phyloP scores from a whole-genome alignment of 2,888 invertebrate genomes.

The Norana najaformis region DNA sequence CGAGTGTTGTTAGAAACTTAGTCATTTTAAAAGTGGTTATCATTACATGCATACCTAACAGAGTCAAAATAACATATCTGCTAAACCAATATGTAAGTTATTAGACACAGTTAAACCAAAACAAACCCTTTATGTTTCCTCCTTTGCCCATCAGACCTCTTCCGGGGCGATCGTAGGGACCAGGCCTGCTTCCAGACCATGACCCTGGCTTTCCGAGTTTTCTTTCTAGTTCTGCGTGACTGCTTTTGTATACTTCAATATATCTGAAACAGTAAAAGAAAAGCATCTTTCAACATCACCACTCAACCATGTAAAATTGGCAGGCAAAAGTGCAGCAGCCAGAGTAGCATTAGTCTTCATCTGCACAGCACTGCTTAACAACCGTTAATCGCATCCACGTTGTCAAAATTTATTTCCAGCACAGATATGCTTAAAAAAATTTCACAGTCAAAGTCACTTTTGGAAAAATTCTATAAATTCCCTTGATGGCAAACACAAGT shows the following conservation, averaged over 20 bases:
- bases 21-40: not conserved
- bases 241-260: constrained; percentile 16
- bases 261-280: not conserved
- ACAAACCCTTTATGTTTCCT: constrained; percentile 1
- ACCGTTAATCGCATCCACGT: not conserved
- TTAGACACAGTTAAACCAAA: not conserved
- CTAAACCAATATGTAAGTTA: not conserved
- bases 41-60: not conserved
- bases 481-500: not conserved
- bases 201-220: not conserved
- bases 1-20: not conserved
- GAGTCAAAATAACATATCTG: not conserved
- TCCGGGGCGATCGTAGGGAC: not conserved
- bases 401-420: not conserved
- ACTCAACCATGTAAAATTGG: not conserved
- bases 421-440: not conserved
- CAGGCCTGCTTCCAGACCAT: not conserved
- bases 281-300: not conserved
- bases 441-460: not conserved
- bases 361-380: not conserved
- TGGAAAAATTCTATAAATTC: not conserved
- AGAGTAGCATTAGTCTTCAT: not conserved
- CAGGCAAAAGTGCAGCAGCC: not conserved
- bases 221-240: not conserved
- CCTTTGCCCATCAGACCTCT: not conserved